Base-by-base conservation (phyloP, 2,888 invertebrate genomes). In the Andrena bicolor region DNA sequence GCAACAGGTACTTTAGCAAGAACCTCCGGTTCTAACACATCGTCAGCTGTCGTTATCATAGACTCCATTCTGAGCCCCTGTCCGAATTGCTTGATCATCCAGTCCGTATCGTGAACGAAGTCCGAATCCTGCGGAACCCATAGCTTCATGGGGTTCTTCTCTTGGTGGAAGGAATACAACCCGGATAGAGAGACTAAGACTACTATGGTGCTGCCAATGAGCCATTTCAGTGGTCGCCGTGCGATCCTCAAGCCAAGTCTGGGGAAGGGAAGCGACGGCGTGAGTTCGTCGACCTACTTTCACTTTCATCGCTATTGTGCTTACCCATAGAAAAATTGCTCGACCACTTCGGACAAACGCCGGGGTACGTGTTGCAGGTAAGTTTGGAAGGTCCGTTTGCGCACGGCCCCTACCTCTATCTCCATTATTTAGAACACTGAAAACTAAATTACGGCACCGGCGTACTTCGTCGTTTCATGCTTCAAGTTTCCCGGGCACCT, bases 101-200 rank as follows among this genome's bases (percentile, higher is more conserved):
- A 97, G 89, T 97, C 95, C 4, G 97, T 96, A 87, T 97, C 96
- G 84, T 94, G 92, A 56, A 95, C 95, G 91, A 97, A 97, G 80
- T 96, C 95, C 0, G 97, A 97, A 58, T 96, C 95, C 58, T 96
- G 96, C 13, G 97, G 97, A 28, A 97, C 96, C 97, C 97, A 97
- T 86, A 97, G 93, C 90, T 96, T 96, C 89, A 97, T 93, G 0
- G 97, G 97, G 93, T 97, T 96, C 90, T 96, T 97, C 94, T 97
- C 97, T 92, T 96, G 96, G 80, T 95, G 95, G 93, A 97, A 97
- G 87, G 95, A 94, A 30, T 96, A 90, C 69, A 97, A 94, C 49
- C 97, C 97, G 78, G 95, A 91, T 72, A 95, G 94, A 90, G 96
- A 96, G 20, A 96, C 58, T 13, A 95, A 85, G 26, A 96, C 95